phyloP scores from a whole-genome alignment of 1,140 invertebrate species.

The Coelopa frigida region DNA sequence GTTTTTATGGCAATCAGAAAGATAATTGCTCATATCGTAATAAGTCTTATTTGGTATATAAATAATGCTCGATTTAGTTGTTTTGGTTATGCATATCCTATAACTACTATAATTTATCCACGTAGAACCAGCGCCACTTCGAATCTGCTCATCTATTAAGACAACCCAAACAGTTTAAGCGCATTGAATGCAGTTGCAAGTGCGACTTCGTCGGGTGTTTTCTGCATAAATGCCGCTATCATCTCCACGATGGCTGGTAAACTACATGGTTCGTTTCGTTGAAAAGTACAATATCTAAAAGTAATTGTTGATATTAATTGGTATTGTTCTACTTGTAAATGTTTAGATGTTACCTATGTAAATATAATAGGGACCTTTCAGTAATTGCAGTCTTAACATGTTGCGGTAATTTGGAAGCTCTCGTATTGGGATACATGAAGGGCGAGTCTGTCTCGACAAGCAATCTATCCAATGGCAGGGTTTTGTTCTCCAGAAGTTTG shows the following conservation, averaged over 20 bases:
- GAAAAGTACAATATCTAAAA: slow-evolving; percentile 84
- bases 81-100: too few species aligned
- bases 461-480: slow-evolving; percentile 74
- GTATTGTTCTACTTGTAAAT: not conserved
- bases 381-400: slow-evolving; percentile 82
- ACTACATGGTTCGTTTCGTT: slow-evolving; percentile 92
- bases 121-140: not conserved
- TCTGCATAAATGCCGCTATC: slow-evolving; percentile 83
- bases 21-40: too few species aligned
- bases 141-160: slow-evolving; percentile 51
- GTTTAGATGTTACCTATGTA: slow-evolving; percentile 36
- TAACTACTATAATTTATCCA: not conserved
- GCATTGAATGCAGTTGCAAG: slow-evolving; percentile 89
- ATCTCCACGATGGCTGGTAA: slow-evolving; percentile 88
- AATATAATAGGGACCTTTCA: slow-evolving; percentile 58
- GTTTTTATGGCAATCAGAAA: too few species aligned
- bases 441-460: slow-evolving; percentile 90
- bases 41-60: too few species aligned
- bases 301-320: too few species aligned
- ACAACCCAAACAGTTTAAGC: slow-evolving; percentile 83
- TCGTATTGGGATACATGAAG: slow-evolving; percentile 92
- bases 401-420: slow-evolving; percentile 81
- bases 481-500: slow-evolving; percentile 69
- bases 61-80: too few species aligned
- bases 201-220: slow-evolving; percentile 82